These are phyloP conservation scores for Actinopyga echinites DNA, from an alignment of 53 echinoderm and acorn worm species.

Conservation along the genomic window DNA sequence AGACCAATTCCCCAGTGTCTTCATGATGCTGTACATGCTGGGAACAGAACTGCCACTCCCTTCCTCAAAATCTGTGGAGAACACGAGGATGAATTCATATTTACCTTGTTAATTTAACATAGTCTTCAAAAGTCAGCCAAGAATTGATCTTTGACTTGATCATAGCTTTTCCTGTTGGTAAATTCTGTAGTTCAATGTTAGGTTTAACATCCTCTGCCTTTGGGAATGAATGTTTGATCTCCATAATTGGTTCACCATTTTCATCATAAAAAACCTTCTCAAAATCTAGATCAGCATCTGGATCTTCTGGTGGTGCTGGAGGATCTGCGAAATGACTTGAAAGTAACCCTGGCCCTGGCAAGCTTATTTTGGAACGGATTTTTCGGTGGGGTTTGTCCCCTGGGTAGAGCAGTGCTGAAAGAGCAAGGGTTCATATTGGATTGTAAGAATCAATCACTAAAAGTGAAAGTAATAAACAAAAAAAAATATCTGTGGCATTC, in stretches of 20 bases:
- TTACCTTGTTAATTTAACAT: conserved; percentile 81
- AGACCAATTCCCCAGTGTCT: too few species aligned
- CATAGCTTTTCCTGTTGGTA: conserved; percentile 88
- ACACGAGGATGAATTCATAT: neutral
- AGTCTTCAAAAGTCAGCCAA: conserved; percentile 97
- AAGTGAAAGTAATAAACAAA: too few species aligned
- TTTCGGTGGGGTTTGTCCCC: conserved; percentile 76
- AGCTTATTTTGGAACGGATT: conserved; percentile 64
- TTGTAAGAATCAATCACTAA: too few species aligned
- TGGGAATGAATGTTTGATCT: conserved; percentile 88
- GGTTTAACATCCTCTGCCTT: conserved; percentile 61
- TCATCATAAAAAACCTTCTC: conserved; percentile 80
- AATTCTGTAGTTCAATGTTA: conserved; percentile 70
- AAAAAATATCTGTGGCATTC: too few species aligned
- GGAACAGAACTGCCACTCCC: too few species aligned
- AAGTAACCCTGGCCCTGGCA: conserved; percentile 75
- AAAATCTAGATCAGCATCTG: conserved; percentile 64
- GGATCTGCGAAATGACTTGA: conserved; percentile 89
- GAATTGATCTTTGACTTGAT: conserved; percentile 83
- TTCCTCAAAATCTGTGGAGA: too few species aligned
- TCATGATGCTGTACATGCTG: too few species aligned
- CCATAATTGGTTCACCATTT: conserved; percentile 74
- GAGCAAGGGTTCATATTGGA: too few species aligned
- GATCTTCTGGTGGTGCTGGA: conserved; percentile 68
- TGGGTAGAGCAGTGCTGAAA: conserved; percentile 80